Percentiles rank a stretch among this genome's conserved stretches.
phyloP scores from a whole-genome alignment of 2,797 vertebrate genomes.

The Thunnus albacares region DNA sequence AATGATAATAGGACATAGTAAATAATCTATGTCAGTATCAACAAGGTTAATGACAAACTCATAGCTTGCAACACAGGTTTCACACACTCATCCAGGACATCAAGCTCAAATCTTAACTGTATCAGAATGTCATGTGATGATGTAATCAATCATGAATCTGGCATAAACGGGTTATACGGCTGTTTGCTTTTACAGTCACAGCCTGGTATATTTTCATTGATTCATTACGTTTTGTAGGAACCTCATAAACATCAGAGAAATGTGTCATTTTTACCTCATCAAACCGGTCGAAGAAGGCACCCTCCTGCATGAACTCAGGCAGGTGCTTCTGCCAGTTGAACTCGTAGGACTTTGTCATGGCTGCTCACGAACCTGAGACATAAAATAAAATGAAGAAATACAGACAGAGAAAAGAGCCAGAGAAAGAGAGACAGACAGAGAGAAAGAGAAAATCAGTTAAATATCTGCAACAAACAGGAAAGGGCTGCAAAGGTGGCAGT shows the following conservation, averaged over 20 bases:
- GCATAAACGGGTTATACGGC: neutral
- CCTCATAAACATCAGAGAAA: neutral
- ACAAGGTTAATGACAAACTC: slow-evolving; percentile 30
- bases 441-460: slow-evolving; percentile 3
- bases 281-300: slow-evolving; percentile 94
- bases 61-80: neutral
- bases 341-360: slow-evolving; percentile 98
- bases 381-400: slow-evolving; percentile 30
- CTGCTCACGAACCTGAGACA: slow-evolving; percentile 87
- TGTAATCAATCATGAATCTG: neutral
- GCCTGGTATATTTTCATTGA: neutral
- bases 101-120: neutral
- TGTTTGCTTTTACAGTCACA: neutral
- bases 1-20: slow-evolving; percentile 38
- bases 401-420: neutral
- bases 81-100: neutral
- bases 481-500: neutral
- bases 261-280: slow-evolving; percentile 91
- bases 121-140: neutral
- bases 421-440: slow-evolving; percentile 4
- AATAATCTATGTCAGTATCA: slow-evolving; percentile 41
- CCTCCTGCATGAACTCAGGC: slow-evolving; percentile 96
- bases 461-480: neutral
- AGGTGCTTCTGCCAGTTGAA: slow-evolving; percentile 99
- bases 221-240: neutral